Conservation (phyloP, 2,113 vertebrate genomes). For the Scophthalmus maximus region DNA sequence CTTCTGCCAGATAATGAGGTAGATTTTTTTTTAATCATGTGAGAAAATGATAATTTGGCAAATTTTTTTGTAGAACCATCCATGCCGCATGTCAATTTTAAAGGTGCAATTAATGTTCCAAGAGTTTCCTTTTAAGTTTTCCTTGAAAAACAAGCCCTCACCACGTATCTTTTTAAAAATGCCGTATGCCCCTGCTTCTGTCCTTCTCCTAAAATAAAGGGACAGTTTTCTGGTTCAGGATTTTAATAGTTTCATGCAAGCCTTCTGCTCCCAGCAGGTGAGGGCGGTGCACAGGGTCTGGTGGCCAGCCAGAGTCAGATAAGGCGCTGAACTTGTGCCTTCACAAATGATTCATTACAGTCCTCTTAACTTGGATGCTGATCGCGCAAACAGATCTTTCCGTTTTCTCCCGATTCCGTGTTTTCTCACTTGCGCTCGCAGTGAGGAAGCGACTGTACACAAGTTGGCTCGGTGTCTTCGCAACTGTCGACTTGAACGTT, state of each 20-base stretch:
- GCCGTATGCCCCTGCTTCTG: too few relatives aligned
- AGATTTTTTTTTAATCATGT: too few relatives aligned
- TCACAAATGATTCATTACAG: conserved; percentile 79
- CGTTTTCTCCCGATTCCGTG: conserved; percentile 64
- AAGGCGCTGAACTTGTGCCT: conserved; percentile 55
- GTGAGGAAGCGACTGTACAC: conserved; percentile 63
- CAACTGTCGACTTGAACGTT: conserved; percentile 80
- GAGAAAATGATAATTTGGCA: too few relatives aligned
- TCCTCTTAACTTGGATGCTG: conserved; percentile 70
- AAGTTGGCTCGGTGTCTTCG: conserved; percentile 75
- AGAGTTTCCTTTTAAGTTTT: too few relatives aligned
- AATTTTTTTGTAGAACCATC: too few relatives aligned
- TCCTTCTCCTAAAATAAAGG: conserved; percentile 15
- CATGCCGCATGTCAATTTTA: too few relatives aligned
- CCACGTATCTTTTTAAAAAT: too few relatives aligned
- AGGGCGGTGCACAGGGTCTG: conserved; percentile 82
- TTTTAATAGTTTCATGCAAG: conserved; percentile 49
- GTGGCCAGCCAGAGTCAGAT: conserved; percentile 79
- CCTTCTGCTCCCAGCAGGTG: conserved; percentile 74
- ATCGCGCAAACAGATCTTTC: conserved; percentile 75
- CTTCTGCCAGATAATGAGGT: not conserved
- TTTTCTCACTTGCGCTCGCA: conserved; percentile 69
- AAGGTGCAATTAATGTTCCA: too few relatives aligned
- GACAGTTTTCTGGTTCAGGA: conserved; percentile 6
- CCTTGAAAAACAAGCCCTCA: too few relatives aligned